A percentile compares a stretch with the other conserved stretches of the same genome.
Evolutionary conservation across 2,113 vertebrate species (phyloP).

Genomic region (Lepisosteus osseus): DNA sequence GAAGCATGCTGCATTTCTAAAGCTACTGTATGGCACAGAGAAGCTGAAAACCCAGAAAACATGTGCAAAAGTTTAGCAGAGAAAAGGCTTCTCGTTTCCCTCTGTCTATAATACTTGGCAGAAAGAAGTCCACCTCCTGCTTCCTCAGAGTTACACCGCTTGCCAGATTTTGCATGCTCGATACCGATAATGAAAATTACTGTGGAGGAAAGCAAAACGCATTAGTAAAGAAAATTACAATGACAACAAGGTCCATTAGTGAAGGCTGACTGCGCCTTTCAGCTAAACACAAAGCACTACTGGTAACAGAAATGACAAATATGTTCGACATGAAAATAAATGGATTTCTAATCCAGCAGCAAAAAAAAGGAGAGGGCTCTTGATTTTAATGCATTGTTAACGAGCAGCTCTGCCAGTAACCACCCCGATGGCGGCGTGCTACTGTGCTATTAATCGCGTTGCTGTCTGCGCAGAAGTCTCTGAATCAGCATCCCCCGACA

Average conservation of each 20-base stretch:
- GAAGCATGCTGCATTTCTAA: too few species aligned
- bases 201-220: conserved; percentile 45
- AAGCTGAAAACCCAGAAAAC: too few species aligned
- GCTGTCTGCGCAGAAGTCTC: not conserved
- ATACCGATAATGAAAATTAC: conserved; percentile 47
- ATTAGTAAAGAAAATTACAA: conserved; percentile 49
- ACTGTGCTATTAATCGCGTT: not conserved
- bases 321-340: conserved; percentile 40
- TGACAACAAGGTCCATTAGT: conserved; percentile 58
- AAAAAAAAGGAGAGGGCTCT: conserved; percentile 21
- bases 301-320: conserved; percentile 47
- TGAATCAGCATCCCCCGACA: not conserved
- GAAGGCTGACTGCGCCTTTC: conserved; percentile 58
- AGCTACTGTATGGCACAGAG: too few species aligned
- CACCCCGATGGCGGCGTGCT: not conserved
- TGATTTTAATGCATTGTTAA: conserved; percentile 19
- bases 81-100: too few species aligned
- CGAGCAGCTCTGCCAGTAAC: conserved; percentile 12
- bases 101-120: too few species aligned
- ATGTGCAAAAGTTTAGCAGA: too few species aligned
- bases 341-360: conserved; percentile 15
- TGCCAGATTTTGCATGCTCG: too few species aligned
- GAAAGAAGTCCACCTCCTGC: too few species aligned
- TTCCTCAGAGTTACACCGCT: too few species aligned
- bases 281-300: conserved; percentile 43